Evolutionary conservation across 2,888 invertebrate genomes (phyloP).

Genomic region (Nowickia ferox): DNA sequence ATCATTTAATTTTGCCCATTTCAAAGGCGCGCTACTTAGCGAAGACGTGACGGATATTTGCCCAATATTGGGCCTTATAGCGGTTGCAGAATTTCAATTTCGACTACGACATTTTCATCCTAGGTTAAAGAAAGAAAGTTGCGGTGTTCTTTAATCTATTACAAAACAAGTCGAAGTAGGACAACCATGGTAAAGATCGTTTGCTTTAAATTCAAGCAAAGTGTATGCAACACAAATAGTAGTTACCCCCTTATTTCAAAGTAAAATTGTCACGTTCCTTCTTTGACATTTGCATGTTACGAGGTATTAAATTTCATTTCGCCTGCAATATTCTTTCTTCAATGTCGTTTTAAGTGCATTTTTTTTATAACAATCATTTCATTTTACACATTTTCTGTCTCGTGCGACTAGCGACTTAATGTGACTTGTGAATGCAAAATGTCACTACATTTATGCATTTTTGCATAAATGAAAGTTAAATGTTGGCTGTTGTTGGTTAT

Average conservation of each 20-base stretch:
- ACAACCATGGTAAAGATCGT: not conserved
- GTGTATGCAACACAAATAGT: not conserved
- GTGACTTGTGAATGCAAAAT: conserved; percentile 24
- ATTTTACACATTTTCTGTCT: conserved; percentile 23
- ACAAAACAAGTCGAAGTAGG: too few relatives aligned
- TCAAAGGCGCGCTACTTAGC: too few relatives aligned
- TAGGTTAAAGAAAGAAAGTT: too few relatives aligned
- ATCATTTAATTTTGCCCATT: too few relatives aligned
- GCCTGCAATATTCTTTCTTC: conserved; percentile 19
- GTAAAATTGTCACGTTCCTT: too few relatives aligned
- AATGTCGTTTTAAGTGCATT: conserved; percentile 38
- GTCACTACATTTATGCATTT: conserved; percentile 41
- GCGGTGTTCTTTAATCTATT: too few relatives aligned
- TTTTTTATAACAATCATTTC: conserved; percentile 49
- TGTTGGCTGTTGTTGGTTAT: not conserved
- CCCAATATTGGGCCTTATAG: too few relatives aligned
- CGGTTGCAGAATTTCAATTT: too few relatives aligned
- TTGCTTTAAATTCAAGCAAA: too few relatives aligned
- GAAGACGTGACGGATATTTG: too few relatives aligned
- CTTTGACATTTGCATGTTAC: conserved; percentile 42
- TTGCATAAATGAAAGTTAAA: conserved; percentile 19
- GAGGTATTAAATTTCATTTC: conserved; percentile 49
- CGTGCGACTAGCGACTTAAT: not conserved
- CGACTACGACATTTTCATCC: too few relatives aligned
- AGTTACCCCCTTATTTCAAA: not conserved